These are phyloP conservation scores for Cottus gobio DNA, from an alignment of 2,113 vertebrate genomes.

Conservation along the genomic window DNA sequence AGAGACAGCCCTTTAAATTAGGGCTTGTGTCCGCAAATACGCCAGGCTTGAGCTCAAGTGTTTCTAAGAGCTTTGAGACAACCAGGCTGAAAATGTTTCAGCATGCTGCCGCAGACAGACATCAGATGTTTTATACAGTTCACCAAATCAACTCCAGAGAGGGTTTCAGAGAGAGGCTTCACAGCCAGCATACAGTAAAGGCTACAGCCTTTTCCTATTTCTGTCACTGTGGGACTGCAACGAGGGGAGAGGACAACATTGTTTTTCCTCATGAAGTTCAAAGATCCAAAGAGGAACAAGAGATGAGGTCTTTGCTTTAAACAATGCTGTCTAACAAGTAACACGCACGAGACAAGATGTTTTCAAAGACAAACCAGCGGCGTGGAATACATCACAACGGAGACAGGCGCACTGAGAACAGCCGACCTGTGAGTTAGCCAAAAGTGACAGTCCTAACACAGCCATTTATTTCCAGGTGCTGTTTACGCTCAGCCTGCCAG, in stretches of 20 bases:
- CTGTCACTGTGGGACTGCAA: conserved; percentile 45
- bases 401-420: conserved; percentile 46
- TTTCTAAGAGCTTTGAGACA: conserved; percentile 72
- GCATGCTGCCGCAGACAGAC: conserved; percentile 56
- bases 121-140: conserved; percentile 72
- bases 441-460: conserved; percentile 46
- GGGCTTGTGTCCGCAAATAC: conserved; percentile 64
- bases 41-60: conserved; percentile 59
- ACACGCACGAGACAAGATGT: conserved; percentile 29
- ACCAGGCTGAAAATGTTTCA: conserved; percentile 61
- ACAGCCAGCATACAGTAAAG: conserved; percentile 43
- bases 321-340: conserved; percentile 52
- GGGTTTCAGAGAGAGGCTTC: conserved; percentile 46
- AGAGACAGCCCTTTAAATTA: conserved; percentile 70
- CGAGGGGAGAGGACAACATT: conserved; percentile 37
- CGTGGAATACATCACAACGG: conserved; percentile 23
- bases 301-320: conserved; percentile 33
- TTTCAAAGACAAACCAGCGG: conserved; percentile 22
- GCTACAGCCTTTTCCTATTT: conserved; percentile 58
- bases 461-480: conserved; percentile 56
- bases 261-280: conserved; percentile 46
- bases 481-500: conserved; percentile 51
- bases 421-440: conserved; percentile 48
- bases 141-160: conserved; percentile 62
- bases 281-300: conserved; percentile 50